Evolutionary conservation across 2,888 invertebrate genomes (phyloP).

Genomic region (Bellardia pandia): DNA sequence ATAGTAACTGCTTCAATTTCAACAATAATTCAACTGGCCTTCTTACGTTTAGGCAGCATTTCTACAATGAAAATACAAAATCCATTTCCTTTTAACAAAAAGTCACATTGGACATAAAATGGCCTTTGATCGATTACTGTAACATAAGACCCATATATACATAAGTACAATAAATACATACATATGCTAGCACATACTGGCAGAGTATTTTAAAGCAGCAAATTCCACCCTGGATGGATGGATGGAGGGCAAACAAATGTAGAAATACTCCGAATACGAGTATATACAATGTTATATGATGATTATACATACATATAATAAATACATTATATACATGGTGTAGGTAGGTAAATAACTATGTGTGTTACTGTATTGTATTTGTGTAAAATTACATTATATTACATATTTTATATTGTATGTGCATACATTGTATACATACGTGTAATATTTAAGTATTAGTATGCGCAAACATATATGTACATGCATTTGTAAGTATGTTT

Average conservation of each 20-base stretch:
- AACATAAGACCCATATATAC: conserved; percentile 39
- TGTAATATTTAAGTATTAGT: conserved; percentile 41
- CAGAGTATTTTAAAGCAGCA: background rate
- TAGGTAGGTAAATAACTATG: background rate
- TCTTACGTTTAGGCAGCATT: conserved; percentile 45
- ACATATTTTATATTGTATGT: background rate
- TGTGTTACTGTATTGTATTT: conserved; percentile 8
- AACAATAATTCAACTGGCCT: conserved; percentile 36
- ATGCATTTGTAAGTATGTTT: background rate
- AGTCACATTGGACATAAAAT: conserved; percentile 48
- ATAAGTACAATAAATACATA: conserved; percentile 51
- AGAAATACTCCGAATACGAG: background rate
- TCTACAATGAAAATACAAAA: background rate
- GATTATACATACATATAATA: conserved; percentile 39
- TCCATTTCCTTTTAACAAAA: conserved; percentile 21
- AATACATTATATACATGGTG: conserved; percentile 52
- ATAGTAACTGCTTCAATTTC: background rate
- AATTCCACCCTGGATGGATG: conserved; percentile 37
- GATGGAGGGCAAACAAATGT: conserved; percentile 6
- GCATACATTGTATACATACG: background rate
- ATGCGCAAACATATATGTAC: conserved; percentile 51
- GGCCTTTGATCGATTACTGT: conserved; percentile 63
- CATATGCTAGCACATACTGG: background rate
- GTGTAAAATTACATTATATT: conserved; percentile 58
- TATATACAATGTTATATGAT: conserved; percentile 43